Evolutionary conservation across 2,797 vertebrate species (phyloP), one percentile per base, ranked within the genome.

Genomic region (Oryzias dopingdopingensis): DNA sequence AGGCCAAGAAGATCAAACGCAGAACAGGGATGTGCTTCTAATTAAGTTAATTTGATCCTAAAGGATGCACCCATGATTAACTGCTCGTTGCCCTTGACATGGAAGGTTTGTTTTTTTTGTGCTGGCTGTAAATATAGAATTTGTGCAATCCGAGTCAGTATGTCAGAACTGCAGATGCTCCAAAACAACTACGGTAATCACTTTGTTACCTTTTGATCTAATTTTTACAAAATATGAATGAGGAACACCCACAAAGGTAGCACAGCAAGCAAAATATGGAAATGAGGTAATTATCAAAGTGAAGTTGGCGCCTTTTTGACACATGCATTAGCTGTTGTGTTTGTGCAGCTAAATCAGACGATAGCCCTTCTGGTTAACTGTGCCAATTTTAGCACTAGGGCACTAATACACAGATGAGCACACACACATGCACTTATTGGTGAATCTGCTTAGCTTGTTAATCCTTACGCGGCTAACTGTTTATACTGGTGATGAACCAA

Each of bases 1-100:
- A 76, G 68, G 69, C 57, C 55, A 73, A 69, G 46, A 10, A 83
- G 74, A 87, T 87, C 81, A 88, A 86, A 87, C 73, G 59, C 59
- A 67, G 65, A 67, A 67, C 53, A 43, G 65, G 57, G 62, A 68
- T 40, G 49, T 60, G 70, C 72, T 76, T 62, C 61, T 80, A 78
- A 83, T 74, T 52, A 86, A 80, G 71, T 73, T 75, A 64, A 84
- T 81, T 84, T 87, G 70, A 66, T 74, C 46, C 67, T 81, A 56
- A 81, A 65, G 46, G 62, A 74, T 55, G 55, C 56, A 37, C 59
- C 65, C 58, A 65, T 67, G 41, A 80, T 70, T 79, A 43, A 10
- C 45, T 56, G 58, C 56, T 79, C 77, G 67, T 67, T 63, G 67
- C 73, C 72, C 74, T 66, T 66, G 73, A 80, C 67, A 74, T 56